Evolutionary conservation across 2,797 vertebrate genomes (phyloP).

Genomic region (Pantherophis vulpinus): DNA sequence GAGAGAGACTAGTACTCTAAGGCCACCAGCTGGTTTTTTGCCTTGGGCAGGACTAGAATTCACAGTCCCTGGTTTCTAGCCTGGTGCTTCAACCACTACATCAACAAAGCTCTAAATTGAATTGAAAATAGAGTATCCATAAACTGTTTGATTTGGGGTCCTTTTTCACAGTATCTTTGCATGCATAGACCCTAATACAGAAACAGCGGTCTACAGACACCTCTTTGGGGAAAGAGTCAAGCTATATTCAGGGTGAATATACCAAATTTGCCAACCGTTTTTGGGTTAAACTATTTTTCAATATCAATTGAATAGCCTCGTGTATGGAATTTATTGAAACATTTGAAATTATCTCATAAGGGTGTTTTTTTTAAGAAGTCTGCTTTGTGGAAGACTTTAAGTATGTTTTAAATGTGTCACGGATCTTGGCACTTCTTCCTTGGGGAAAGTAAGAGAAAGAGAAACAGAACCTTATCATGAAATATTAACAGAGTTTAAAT

Average conservation of each 20-base stretch:
- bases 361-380: neutral
- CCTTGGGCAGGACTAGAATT: neutral
- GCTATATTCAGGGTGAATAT: neutral
- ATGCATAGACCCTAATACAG: neutral
- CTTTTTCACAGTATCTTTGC: neutral
- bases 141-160: neutral
- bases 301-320: neutral
- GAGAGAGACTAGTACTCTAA: neutral
- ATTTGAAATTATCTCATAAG: neutral
- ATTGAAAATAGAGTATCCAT: neutral
- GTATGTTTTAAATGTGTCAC: neutral
- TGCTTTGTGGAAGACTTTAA: neutral
- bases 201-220: neutral
- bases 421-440: neutral
- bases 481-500: conserved; percentile 49
- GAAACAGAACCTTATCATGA: conserved; percentile 22
- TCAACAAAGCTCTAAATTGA: neutral
- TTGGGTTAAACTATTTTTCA: neutral
- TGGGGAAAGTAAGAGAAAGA: conserved; percentile 21
- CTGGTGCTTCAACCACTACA: neutral
- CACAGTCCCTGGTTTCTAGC: neutral
- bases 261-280: neutral
- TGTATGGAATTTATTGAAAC: neutral
- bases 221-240: neutral
- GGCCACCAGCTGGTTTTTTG: neutral